These are phyloP conservation scores for Heliothis subflexa DNA, from an alignment of 1,140 invertebrate species.

Conservation along the genomic window DNA sequence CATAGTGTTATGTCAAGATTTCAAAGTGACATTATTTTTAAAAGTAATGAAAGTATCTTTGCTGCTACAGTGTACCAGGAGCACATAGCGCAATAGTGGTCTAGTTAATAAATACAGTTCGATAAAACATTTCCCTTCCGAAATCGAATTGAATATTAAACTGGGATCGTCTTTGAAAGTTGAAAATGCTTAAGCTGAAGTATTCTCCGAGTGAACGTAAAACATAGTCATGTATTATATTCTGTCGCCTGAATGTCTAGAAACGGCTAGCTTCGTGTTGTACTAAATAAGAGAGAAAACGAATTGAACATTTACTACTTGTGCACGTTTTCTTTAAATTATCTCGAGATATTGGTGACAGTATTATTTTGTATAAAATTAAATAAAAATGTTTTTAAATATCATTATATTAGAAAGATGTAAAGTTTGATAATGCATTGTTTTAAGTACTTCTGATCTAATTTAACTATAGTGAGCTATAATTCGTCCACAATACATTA, in stretches of 20 bases:
- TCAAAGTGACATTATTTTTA: no score
- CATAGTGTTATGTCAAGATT: background rate
- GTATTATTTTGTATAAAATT: conserved; percentile 46
- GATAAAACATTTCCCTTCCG: background rate
- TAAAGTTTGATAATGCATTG: conserved; percentile 22
- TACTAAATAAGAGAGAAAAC: conserved; percentile 27
- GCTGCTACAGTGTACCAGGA: background rate
- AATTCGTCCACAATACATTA: no score
- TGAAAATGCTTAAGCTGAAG: conserved; percentile 21
- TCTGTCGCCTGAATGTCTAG: conserved; percentile 61
- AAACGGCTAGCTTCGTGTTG: conserved; percentile 62
- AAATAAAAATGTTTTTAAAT: conserved; percentile 25
- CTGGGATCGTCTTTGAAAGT: background rate
- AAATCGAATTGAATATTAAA: background rate
- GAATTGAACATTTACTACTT: conserved; percentile 24
- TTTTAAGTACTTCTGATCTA: background rate
- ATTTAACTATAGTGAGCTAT: background rate
- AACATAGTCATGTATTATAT: conserved; percentile 42
- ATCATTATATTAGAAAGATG: conserved; percentile 17
- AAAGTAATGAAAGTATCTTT: background rate
- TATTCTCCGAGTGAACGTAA: conserved; percentile 51
- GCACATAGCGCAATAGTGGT: background rate
- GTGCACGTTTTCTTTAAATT: conserved; percentile 32
- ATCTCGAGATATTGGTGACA: conserved; percentile 39
- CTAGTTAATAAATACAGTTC: background rate